phyloP scores from a whole-genome alignment of 2,797 vertebrate species.

The Decapterus maruadsi region DNA sequence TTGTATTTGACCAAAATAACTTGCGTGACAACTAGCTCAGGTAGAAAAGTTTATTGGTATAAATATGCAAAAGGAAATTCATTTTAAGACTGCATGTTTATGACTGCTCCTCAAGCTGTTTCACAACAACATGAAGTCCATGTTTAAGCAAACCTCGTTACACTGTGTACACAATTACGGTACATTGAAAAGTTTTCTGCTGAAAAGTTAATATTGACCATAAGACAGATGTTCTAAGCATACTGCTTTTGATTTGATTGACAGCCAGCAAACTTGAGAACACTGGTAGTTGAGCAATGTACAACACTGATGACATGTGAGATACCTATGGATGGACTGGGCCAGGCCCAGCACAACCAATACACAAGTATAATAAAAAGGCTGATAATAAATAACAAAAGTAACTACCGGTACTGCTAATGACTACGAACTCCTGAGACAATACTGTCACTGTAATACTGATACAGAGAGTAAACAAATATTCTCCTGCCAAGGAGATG shows the following conservation, averaged over 20 bases:
- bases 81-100: constrained; percentile 79
- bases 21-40: constrained; percentile 16
- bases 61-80: constrained; percentile 83
- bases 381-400: constrained; percentile 79
- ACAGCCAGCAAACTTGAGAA: constrained; percentile 83
- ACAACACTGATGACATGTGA: constrained; percentile 71
- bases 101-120: constrained; percentile 69
- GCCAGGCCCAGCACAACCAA: constrained; percentile 51
- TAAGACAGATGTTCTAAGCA: constrained; percentile 77
- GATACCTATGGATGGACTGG: constrained; percentile 37
- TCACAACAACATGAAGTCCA: constrained; percentile 70
- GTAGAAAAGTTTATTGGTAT: constrained; percentile 86
- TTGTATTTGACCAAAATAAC: background rate
- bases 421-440: constrained; percentile 84
- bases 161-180: constrained; percentile 70
- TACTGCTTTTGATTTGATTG: constrained; percentile 85
- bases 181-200: constrained; percentile 67
- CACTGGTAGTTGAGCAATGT: constrained; percentile 69
- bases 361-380: constrained; percentile 70
- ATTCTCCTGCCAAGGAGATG: constrained; percentile 59
- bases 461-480: constrained; percentile 79
- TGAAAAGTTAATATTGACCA: constrained; percentile 65
- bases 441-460: constrained; percentile 82
- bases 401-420: constrained; percentile 53
- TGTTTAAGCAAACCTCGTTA: constrained; percentile 74